Evolutionary conservation across 1,140 invertebrate species (phyloP).

Genomic region (Scaptomyza pallida): DNA sequence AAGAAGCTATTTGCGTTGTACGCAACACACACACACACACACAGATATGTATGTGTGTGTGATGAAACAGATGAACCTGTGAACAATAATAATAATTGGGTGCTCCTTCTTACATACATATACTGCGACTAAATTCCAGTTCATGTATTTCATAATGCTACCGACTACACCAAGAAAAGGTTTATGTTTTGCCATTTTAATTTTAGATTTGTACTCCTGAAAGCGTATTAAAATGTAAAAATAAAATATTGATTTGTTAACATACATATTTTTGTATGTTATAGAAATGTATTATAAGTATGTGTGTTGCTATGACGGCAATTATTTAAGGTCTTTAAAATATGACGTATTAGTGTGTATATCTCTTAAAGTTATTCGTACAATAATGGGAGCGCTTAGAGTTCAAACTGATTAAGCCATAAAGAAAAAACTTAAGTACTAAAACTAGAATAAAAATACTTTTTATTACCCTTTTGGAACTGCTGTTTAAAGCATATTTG

Average conservation of each 20-base stretch:
- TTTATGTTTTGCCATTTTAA: neutral
- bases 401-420: too few relatives aligned
- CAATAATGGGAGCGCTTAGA: too few relatives aligned
- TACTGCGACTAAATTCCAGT: too few relatives aligned
- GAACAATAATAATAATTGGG: constrained; percentile 11
- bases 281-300: too few relatives aligned
- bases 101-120: neutral
- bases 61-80: neutral
- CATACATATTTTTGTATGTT: neutral
- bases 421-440: too few relatives aligned
- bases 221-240: neutral
- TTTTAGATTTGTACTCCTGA: neutral
- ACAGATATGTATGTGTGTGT: neutral
- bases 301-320: too few relatives aligned
- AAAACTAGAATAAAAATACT: too few relatives aligned
- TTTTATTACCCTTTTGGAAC: neutral
- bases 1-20: constrained; percentile 19
- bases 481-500: neutral
- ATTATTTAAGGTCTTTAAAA: too few relatives aligned
- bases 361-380: too few relatives aligned
- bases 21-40: neutral
- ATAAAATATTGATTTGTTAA: neutral
- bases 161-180: neutral
- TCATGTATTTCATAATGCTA: neutral
- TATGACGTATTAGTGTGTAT: too few relatives aligned